Conservation (phyloP, 2,888 invertebrate species). For the Pollenia amentaria region DNA sequence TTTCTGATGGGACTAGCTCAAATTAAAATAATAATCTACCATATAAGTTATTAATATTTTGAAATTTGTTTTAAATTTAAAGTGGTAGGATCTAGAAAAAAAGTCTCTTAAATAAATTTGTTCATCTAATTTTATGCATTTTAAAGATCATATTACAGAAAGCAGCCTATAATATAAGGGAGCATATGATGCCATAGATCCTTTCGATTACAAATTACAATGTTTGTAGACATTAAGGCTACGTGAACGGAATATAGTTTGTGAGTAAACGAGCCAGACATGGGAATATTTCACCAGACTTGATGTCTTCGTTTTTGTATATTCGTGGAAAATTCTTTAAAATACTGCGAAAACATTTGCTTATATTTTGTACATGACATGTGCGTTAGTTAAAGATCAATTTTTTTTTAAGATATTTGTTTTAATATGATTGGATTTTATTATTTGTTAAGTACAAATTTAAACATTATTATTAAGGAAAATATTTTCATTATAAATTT, state of each 20-base stretch:
- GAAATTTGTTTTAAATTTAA: conserved; percentile 48
- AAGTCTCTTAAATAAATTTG: conserved; percentile 61
- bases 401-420: too few species aligned
- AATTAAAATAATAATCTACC: conserved; percentile 1
- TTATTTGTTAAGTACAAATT: conserved; percentile 15
- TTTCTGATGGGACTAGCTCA: conserved; percentile 3
- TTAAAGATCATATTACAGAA: conserved; percentile 75
- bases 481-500: too few species aligned
- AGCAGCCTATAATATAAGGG: conserved; percentile 7
- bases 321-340: conserved; percentile 64
- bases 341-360: conserved; percentile 70
- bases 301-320: conserved; percentile 49
- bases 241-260: neutral
- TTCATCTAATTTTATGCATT: conserved; percentile 76
- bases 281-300: conserved; percentile 45
- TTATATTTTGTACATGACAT: conserved; percentile 41
- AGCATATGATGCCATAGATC: conserved; percentile 40
- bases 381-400: conserved; percentile 61
- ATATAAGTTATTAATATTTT: conserved; percentile 64
- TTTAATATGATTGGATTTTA: conserved; percentile 50
- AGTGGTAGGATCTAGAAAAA: conserved; percentile 6
- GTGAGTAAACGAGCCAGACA: conserved; percentile 4
- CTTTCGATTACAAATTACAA: conserved; percentile 26
- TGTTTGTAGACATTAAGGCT: conserved; percentile 38
- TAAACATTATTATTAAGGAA: neutral